Evolutionary conservation across 2,888 invertebrate genomes (phyloP).

Genomic region (Malthinus flaveolus): DNA sequence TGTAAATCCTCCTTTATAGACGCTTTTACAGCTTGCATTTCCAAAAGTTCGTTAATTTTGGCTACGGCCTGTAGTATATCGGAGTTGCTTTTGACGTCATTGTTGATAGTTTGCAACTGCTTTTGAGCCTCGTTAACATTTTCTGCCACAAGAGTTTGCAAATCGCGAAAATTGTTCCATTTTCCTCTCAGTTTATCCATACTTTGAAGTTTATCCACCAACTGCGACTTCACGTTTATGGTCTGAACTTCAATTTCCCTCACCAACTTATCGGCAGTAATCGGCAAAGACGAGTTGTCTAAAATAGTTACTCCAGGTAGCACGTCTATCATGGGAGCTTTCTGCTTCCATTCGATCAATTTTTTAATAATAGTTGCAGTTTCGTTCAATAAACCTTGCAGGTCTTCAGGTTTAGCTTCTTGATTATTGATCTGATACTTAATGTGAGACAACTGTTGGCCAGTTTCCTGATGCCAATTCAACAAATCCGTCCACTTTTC

Average conservation of each 20-base stretch:
- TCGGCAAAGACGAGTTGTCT: constrained; percentile 71
- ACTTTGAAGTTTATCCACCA: constrained; percentile 68
- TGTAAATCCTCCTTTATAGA: constrained; percentile 72
- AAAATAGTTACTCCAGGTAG: constrained; percentile 69
- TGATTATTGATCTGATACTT: constrained; percentile 79
- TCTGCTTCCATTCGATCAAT: constrained; percentile 71
- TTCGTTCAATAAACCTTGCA: constrained; percentile 71
- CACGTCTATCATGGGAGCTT: constrained; percentile 69
- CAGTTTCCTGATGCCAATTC: constrained; percentile 79
- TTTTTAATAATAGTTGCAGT: constrained; percentile 69
- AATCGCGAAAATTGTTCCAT: constrained; percentile 76
- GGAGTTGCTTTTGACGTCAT: constrained; percentile 55
- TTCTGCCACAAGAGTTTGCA: constrained; percentile 71
- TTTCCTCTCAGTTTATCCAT: constrained; percentile 73
- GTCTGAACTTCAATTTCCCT: constrained; percentile 74
- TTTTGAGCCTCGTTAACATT: constrained; percentile 65
- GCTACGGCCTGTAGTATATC: constrained; percentile 57
- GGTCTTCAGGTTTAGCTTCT: constrained; percentile 70
- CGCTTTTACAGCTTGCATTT: constrained; percentile 62
- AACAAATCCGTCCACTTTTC: constrained; percentile 84
- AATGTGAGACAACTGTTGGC: constrained; percentile 77
- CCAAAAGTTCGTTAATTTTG: constrained; percentile 58
- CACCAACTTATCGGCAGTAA: constrained; percentile 72
- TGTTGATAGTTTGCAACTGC: constrained; percentile 61
- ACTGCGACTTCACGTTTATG: constrained; percentile 67